phyloP scores from a whole-genome alignment of 2,797 vertebrate genomes.

The Phoeniculus purpureus region DNA sequence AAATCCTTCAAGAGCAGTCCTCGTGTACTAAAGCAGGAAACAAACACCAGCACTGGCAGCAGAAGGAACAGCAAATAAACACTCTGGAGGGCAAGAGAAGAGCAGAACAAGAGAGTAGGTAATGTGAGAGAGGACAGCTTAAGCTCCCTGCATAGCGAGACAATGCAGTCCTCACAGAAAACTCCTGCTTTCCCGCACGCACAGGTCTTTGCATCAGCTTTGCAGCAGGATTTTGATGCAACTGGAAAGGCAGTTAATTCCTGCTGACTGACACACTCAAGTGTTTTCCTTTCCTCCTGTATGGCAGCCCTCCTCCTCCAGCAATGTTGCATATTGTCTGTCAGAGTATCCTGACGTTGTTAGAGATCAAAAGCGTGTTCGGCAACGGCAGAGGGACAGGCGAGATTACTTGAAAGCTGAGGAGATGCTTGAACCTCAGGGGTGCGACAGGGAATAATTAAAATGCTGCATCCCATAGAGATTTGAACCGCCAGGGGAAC shows the following conservation, averaged over 20 bases:
- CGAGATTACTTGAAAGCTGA: conserved; percentile 35
- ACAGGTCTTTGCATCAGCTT: conserved; percentile 24
- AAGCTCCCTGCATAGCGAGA: not conserved
- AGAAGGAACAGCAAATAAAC: not conserved
- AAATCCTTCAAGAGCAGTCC: not conserved
- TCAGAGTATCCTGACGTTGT: conserved; percentile 17
- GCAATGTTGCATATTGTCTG: conserved; percentile 10
- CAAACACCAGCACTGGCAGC: conserved; percentile 11
- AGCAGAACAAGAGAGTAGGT: conserved; percentile 22
- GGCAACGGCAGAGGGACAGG: conserved; percentile 12
- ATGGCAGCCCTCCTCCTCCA: not conserved
- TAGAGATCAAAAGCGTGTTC: conserved; percentile 33
- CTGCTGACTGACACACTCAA: not conserved
- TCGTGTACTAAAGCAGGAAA: conserved; percentile 5
- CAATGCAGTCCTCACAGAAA: not conserved
- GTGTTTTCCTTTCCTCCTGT: not conserved
- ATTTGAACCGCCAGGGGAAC: not conserved
- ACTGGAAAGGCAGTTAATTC: conserved; percentile 8
- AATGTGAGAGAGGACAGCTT: not conserved
- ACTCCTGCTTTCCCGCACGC: conserved; percentile 12
- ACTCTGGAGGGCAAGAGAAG: not conserved
- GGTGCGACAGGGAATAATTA: conserved; percentile 54
- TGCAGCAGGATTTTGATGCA: not conserved
- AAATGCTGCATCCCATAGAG: conserved; percentile 29
- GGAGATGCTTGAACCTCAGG: conserved; percentile 29